phyloP scores from a whole-genome alignment of 1,140 invertebrate species.

The Neodiprion fabricii region DNA sequence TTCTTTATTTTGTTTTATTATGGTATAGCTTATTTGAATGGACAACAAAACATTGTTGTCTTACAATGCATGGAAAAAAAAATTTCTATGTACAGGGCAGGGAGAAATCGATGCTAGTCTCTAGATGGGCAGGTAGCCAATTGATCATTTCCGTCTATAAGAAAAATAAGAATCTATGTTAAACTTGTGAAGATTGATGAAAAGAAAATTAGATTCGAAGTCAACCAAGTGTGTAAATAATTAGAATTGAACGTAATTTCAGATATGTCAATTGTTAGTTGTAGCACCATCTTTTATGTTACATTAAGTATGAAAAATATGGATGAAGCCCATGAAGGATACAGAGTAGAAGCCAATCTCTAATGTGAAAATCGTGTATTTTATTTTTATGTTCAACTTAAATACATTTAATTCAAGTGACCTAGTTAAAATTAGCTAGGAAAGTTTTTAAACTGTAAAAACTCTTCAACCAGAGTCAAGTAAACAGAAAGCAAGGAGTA shows the following conservation, averaged over 20 bases:
- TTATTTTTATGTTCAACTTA: conserved; percentile 14
- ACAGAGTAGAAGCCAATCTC: conserved; percentile 38
- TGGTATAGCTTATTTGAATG: background rate
- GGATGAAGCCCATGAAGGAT: conserved; percentile 9
- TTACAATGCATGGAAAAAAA: conserved; percentile 10
- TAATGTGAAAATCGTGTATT: conserved; percentile 15
- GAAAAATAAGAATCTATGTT: conserved; percentile 31
- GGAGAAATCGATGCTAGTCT: conserved; percentile 34
- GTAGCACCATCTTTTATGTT: conserved; percentile 17
- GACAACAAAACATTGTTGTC: conserved; percentile 1
- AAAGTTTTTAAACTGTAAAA: background rate
- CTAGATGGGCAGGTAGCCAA: conserved; percentile 24
- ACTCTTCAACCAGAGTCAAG: background rate
- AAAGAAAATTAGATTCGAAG: conserved; percentile 11
- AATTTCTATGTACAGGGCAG: conserved; percentile 44
- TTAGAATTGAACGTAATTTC: conserved; percentile 11
- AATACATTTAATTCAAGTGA: conserved; percentile 8
- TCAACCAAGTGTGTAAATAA: conserved; percentile 1
- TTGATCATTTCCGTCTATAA: conserved; percentile 51
- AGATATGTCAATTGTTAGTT: conserved; percentile 10
- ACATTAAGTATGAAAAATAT: conserved; percentile 19
- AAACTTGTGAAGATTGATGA: conserved; percentile 15
- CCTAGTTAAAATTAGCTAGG: background rate
- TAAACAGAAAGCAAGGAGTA: background rate
- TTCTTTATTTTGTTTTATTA: conserved; percentile 13